These are phyloP conservation scores for Acanthosoma haemorrhoidale DNA, from an alignment of 2,888 invertebrate genomes.

Conservation along the genomic window DNA sequence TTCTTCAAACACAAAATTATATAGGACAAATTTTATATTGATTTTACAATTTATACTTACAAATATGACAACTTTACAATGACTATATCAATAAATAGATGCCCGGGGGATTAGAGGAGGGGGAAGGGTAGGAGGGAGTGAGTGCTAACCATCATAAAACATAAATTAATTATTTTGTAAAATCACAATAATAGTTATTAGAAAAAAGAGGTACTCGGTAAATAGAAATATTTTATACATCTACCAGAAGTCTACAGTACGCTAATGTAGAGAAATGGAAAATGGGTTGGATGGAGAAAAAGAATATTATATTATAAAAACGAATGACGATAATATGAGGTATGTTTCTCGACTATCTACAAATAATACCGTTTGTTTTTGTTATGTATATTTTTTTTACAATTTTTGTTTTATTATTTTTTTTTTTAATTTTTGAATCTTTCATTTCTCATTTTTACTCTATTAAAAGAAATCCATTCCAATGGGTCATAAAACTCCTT, in stretches of 20 bases:
- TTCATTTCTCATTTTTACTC: background rate
- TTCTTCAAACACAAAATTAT: slow-evolving; percentile 42
- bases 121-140: slow-evolving; percentile 14
- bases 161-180: slow-evolving; percentile 31
- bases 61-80: slow-evolving; percentile 41
- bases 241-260: slow-evolving; percentile 1
- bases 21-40: slow-evolving; percentile 40
- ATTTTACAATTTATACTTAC: slow-evolving; percentile 39
- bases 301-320: slow-evolving; percentile 35
- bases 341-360: slow-evolving; percentile 34
- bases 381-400: background rate
- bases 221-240: slow-evolving; percentile 29
- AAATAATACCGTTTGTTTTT: slow-evolving; percentile 29
- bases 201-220: slow-evolving; percentile 18
- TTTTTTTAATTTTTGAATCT: background rate
- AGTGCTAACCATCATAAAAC: slow-evolving; percentile 20
- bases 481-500: background rate
- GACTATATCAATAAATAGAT: slow-evolving; percentile 39
- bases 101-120: slow-evolving; percentile 30
- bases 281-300: slow-evolving; percentile 13
- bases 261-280: slow-evolving; percentile 18
- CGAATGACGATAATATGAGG: slow-evolving; percentile 14
- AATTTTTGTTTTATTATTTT: background rate
- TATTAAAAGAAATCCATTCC: slow-evolving; percentile 13
- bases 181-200: slow-evolving; percentile 24